A percentile compares a stretch with the other conserved stretches of the same genome.
Conservation (phyloP, 2,888 invertebrate genomes). For the Cephus sareptanus region DNA sequence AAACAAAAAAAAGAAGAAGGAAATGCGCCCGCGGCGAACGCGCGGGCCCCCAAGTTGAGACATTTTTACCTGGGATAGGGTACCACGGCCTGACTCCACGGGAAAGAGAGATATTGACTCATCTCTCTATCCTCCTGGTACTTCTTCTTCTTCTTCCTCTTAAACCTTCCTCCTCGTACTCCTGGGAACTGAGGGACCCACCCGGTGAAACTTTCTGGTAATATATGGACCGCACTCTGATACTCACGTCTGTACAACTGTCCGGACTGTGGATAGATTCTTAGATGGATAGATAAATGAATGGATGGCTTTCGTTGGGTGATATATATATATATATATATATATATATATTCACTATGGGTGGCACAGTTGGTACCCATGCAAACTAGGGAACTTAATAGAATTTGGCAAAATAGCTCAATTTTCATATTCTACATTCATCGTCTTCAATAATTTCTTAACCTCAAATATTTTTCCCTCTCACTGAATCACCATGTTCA, state of each 20-base stretch:
- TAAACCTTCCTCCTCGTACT: slow-evolving; percentile 15
- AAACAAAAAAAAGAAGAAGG: slow-evolving; percentile 32
- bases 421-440: background rate
- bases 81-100: slow-evolving; percentile 28
- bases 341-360: background rate
- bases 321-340: background rate
- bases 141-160: slow-evolving; percentile 7
- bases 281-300: background rate
- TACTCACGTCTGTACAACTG: slow-evolving; percentile 1
- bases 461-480: background rate
- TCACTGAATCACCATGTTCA: background rate
- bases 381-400: background rate
- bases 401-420: background rate
- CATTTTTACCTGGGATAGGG: slow-evolving; percentile 53
- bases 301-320: background rate
- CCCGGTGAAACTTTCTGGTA: slow-evolving; percentile 39
- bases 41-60: slow-evolving; percentile 54
- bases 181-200: background rate
- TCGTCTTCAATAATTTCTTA: background rate
- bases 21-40: slow-evolving; percentile 22
- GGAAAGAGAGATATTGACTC: slow-evolving; percentile 51
- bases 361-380: background rate
- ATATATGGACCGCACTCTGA: slow-evolving; percentile 44
- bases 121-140: slow-evolving; percentile 32
- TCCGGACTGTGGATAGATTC: background rate